phyloP scores from a whole-genome alignment of 64 coral and sea anemone genomes.

The Platygyra sinensis region DNA sequence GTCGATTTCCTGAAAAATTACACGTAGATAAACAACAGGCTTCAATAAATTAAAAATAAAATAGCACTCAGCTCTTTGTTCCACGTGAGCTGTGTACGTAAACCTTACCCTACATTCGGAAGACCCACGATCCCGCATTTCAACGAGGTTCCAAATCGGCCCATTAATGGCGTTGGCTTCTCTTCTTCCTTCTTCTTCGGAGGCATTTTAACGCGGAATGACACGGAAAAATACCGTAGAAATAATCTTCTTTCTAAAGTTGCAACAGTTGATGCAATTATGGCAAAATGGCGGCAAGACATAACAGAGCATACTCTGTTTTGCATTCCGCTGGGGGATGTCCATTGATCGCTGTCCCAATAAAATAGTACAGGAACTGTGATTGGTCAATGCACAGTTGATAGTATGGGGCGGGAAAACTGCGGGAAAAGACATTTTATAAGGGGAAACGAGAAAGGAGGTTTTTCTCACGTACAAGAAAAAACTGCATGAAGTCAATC shows the following conservation, averaged over 20 bases:
- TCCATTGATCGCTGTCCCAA: neutral
- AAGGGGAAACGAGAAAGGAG: neutral
- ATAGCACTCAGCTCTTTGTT: neutral
- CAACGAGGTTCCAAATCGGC: conserved; percentile 92
- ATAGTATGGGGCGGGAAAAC: conserved; percentile 15
- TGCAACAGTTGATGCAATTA: conserved; percentile 2
- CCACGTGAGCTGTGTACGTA: neutral
- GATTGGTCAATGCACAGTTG: neutral
- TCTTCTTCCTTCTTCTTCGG: conserved; percentile 97
- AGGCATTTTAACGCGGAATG: conserved; percentile 78
- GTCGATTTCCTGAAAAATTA: conserved; percentile 89
- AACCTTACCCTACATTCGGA: conserved; percentile 95
- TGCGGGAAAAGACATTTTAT: neutral
- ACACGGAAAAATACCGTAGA: conserved; percentile 55
- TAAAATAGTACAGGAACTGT: neutral
- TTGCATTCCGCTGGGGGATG: neutral
- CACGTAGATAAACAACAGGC: conserved; percentile 48
- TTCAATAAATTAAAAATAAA: neutral
- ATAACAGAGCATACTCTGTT: conserved; percentile 34
- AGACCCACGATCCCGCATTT: conserved; percentile 97
- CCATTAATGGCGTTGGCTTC: conserved; percentile 91
- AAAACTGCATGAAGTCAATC: no score
- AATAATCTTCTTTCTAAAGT: conserved; percentile 17
- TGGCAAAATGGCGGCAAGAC: conserved; percentile 39
- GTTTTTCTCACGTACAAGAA: neutral